Evolutionary conservation across 2,888 invertebrate genomes (phyloP).

Genomic region (Eucera pruinosa): DNA sequence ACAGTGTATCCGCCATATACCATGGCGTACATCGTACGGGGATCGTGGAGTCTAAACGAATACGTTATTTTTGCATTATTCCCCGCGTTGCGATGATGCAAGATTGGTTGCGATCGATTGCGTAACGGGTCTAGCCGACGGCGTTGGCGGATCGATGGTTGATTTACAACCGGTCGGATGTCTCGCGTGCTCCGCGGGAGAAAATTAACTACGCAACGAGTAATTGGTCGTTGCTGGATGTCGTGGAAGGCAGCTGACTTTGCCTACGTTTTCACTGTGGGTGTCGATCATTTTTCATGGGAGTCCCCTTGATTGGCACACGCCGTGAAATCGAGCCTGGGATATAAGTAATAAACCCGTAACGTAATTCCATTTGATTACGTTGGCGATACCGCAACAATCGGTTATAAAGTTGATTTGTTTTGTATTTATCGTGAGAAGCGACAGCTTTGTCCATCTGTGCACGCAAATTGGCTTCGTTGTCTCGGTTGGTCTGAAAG

Average conservation of each 20-base stretch:
- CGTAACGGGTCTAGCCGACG: constrained; percentile 17
- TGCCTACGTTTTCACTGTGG: constrained; percentile 31
- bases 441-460: not conserved
- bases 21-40: no score
- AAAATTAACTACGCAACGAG: constrained; percentile 48
- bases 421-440: constrained; percentile 10
- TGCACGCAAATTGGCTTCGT: not conserved
- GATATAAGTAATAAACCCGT: constrained; percentile 7
- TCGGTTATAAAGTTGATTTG: constrained; percentile 14
- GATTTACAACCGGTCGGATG: constrained; percentile 51
- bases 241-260: constrained; percentile 19
- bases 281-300: constrained; percentile 15
- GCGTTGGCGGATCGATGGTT: constrained; percentile 56
- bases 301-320: no score
- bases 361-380: constrained; percentile 34
- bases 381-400: constrained; percentile 4
- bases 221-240: constrained; percentile 42
- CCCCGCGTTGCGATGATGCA: constrained; percentile 20
- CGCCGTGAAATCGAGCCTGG: not conserved
- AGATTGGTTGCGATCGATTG: constrained; percentile 37
- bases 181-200: constrained; percentile 38
- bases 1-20: no score
- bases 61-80: constrained; percentile 10
- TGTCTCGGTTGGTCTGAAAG: not conserved
- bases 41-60: not conserved